These are phyloP conservation scores for Ammodytes marinus DNA, from an alignment of 2,113 vertebrate species.

Conservation along the genomic window DNA sequence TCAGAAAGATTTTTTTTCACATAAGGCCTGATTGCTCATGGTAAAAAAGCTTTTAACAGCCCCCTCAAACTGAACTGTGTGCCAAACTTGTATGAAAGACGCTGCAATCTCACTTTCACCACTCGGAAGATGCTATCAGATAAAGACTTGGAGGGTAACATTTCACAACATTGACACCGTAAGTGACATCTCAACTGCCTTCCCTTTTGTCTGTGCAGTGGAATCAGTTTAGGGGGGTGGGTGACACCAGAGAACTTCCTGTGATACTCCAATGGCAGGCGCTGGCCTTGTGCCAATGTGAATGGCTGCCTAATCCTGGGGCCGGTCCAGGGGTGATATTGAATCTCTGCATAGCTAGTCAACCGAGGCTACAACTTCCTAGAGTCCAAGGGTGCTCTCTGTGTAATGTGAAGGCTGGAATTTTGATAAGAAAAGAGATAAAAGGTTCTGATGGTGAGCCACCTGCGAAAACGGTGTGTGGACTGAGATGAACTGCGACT, in stretches of 20 bases:
- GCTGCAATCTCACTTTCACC: constrained; percentile 17
- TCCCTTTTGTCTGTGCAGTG: constrained; percentile 49
- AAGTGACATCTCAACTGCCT: constrained; percentile 42
- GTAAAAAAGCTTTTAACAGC: neutral
- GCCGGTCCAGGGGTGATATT: constrained; percentile 27
- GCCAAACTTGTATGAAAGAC: neutral
- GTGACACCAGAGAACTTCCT: constrained; percentile 57
- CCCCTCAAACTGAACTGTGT: neutral
- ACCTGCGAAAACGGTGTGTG: neutral
- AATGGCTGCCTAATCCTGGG: constrained; percentile 12
- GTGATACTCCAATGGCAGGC: constrained; percentile 34
- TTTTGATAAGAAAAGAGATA: neutral
- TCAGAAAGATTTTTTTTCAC: neutral
- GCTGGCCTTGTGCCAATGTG: constrained; percentile 30
- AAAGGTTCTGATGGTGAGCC: neutral
- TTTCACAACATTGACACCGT: constrained; percentile 53
- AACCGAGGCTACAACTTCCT: neutral
- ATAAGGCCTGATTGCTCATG: neutral
- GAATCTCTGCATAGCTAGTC: constrained; percentile 11
- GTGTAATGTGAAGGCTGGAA: constrained; percentile 20
- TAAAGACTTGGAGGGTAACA: constrained; percentile 25
- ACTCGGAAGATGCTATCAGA: constrained; percentile 31
- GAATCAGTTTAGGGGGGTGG: constrained; percentile 23
- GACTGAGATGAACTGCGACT: neutral
- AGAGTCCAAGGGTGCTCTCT: neutral